Evolutionary conservation across 2,888 invertebrate species (phyloP), one percentile per base, ranked within the genome.

Genomic region (Agrilus mali): DNA sequence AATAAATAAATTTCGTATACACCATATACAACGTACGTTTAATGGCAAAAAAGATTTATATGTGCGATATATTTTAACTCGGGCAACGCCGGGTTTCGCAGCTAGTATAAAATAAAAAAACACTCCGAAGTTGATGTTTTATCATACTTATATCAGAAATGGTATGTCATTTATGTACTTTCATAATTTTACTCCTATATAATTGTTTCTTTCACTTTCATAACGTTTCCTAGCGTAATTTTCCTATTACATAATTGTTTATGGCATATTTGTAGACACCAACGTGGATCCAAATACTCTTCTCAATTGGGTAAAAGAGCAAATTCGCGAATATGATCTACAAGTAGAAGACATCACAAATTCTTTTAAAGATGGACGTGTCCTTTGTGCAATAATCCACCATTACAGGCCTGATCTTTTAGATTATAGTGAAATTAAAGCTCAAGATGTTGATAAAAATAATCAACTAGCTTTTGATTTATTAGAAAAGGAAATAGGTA

Each of bases 391-490:
- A 46, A 77, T 90, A 53, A 75, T 92, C 51, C 78, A 79, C 57
- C 82, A 87, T 50, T 95, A 94, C 71, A 76, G 94, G 46, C 95
- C 95, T 3, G 90, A 94, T 69, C 73, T 95, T 55, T 72, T 94
- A 53, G 86, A 92, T 53, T 79, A 80, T 58, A 73, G 74, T 55
- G 68, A 75, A 41, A 68, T 86, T 38, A 73, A 77, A 55, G 72
- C 77, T 43, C 74, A 77, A 52, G 80, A 80, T 48, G 66, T 77
- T 4, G 72, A 73, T 31, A 75, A 77, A 51, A 81, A 86, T 58
- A 86, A 88, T 60, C 82, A 87, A 55, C 64, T 82, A 46, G 89
- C 89, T n/a, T 92, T 92, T 65, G 82, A 86, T 58, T 76, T 87
- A 42, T 73, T 94, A 38, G 87, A 92, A 53, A 79, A 80, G 47